phyloP scores from a whole-genome alignment of 2,113 vertebrate genomes.

The Pelecanus crispus region DNA sequence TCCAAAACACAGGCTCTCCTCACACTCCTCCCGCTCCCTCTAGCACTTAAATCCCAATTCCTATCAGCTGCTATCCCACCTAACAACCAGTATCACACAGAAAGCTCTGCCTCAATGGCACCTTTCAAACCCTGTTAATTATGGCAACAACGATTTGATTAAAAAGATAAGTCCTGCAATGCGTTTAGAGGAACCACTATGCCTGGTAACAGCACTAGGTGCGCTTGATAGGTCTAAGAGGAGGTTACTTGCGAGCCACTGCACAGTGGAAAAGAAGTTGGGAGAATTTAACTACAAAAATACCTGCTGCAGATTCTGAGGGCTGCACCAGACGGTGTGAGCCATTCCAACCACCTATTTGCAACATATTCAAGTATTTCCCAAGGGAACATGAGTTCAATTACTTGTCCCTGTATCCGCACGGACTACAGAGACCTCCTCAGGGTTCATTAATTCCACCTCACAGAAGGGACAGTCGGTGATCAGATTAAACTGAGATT shows the following conservation, averaged over 20 bases:
- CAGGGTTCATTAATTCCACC: background rate
- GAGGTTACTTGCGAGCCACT: background rate
- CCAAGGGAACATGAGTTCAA: background rate
- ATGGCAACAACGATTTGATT: background rate
- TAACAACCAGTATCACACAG: background rate
- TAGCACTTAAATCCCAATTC: background rate
- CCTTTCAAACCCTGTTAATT: background rate
- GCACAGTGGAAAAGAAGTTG: background rate
- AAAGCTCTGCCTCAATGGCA: conserved; percentile 1
- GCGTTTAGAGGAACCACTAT: background rate
- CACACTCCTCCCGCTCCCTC: background rate
- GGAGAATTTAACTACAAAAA: background rate
- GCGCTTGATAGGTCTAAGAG: accelerated
- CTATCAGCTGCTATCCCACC: background rate
- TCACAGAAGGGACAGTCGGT: background rate
- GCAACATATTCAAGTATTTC: background rate
- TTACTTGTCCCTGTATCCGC: background rate
- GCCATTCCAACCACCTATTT: background rate
- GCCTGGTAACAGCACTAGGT: background rate
- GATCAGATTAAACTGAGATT: background rate
- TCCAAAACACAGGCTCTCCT: background rate
- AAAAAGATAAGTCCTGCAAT: background rate
- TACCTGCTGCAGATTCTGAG: background rate
- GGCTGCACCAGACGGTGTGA: background rate
- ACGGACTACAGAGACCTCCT: background rate